Conservation (phyloP, 2,113 vertebrate genomes). For the Podiceps cristatus region DNA sequence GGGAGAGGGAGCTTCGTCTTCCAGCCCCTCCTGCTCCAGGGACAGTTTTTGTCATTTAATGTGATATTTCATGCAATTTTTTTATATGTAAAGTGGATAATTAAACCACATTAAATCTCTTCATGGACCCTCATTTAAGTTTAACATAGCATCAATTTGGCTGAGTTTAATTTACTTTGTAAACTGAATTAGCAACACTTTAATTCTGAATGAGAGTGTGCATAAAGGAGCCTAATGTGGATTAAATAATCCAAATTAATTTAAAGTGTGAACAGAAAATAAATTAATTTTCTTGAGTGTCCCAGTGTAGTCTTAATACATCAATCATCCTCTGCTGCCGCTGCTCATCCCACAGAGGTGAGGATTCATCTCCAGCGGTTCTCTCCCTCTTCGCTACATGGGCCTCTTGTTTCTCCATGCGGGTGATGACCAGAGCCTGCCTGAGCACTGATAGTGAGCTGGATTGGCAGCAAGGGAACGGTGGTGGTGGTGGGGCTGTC, state of each 20-base stretch:
- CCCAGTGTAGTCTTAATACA: neutral
- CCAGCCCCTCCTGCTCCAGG: neutral
- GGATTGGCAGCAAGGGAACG: neutral
- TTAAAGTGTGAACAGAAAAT: slow-evolving; percentile 25
- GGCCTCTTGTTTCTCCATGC: neutral
- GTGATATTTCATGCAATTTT: slow-evolving; percentile 48
- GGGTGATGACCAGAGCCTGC: neutral
- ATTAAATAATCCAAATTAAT: slow-evolving; percentile 63
- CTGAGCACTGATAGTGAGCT: neutral
- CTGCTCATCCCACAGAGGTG: neutral
- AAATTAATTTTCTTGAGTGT: neutral
- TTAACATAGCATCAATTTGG: slow-evolving; percentile 43
- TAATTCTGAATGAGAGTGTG: slow-evolving; percentile 27
- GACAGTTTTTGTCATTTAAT: slow-evolving; percentile 16
- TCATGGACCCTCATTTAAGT: slow-evolving; percentile 48
- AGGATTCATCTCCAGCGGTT: neutral
- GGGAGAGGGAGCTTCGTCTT: neutral
- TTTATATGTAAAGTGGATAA: slow-evolving; percentile 57
- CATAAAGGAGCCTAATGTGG: slow-evolving; percentile 43
- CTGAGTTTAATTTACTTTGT: slow-evolving; percentile 54
- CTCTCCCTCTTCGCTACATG: neutral
- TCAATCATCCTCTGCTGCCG: neutral
- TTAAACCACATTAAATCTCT: slow-evolving; percentile 56
- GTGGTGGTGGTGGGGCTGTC: too few species aligned
- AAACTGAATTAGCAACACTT: slow-evolving; percentile 51